phyloP scores from a whole-genome alignment of 2,797 vertebrate genomes.

The Taenioides sp. region DNA sequence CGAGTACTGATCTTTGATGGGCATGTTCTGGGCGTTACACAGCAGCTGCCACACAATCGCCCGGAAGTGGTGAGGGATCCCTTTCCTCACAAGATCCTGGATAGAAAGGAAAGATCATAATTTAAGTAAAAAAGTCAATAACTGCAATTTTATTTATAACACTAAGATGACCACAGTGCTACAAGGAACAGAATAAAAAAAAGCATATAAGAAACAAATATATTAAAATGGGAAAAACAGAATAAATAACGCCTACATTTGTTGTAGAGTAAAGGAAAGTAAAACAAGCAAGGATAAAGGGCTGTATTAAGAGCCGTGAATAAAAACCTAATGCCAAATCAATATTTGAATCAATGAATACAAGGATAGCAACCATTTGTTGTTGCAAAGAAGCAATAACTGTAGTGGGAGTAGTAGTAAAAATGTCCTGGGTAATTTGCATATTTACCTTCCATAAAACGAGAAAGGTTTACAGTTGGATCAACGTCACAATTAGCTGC shows the following conservation, averaged over 20 bases:
- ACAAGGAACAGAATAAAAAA: neutral
- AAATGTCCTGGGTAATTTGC: too few relatives aligned
- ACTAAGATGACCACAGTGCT: neutral
- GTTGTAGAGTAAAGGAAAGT: neutral
- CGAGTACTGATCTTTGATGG: constrained; percentile 98
- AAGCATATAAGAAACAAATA: neutral
- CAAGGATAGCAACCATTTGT: neutral
- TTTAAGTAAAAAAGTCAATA: neutral
- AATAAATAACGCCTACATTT: neutral
- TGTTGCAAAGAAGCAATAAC: too few relatives aligned
- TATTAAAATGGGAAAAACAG: neutral
- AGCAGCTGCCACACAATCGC: constrained; percentile 98
- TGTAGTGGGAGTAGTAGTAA: too few relatives aligned
- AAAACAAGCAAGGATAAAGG: neutral
- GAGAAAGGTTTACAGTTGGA: too few relatives aligned
- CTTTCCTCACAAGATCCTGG: constrained; percentile 95
- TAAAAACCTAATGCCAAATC: neutral
- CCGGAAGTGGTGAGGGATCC: constrained; percentile 97
- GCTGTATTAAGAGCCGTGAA: neutral
- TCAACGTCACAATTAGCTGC: too few relatives aligned
- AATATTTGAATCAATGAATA: neutral
- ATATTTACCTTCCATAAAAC: too few relatives aligned
- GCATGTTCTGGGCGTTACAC: constrained; percentile 93
- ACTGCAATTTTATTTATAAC: neutral
- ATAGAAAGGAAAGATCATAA: neutral